Evolutionary conservation across 1,140 invertebrate genomes (phyloP).

Genomic region (Atta colombica): DNA sequence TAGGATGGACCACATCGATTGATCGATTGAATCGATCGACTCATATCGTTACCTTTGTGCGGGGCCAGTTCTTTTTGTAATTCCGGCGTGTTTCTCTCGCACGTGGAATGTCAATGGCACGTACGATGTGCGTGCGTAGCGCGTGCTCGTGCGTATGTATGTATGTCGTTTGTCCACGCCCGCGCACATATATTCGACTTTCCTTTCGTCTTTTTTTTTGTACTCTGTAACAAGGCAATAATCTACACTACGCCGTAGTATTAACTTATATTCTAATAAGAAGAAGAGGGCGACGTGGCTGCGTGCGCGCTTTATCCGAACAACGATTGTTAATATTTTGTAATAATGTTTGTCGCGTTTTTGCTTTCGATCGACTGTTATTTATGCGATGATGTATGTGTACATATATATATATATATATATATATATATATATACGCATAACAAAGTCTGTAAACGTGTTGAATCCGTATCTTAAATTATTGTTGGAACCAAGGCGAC

Average conservation of each 20-base stretch:
- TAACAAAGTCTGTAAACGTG: conserved; percentile 51
- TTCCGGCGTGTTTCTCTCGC: conserved; percentile 14
- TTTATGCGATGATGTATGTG: conserved; percentile 44
- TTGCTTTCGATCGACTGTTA: conserved; percentile 51
- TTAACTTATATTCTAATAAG: conserved; percentile 51
- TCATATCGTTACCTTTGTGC: conserved; percentile 62
- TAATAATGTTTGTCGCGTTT: conserved; percentile 41
- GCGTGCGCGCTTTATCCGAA: neutral
- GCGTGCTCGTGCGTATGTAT: neutral
- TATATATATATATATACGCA: conserved; percentile 18
- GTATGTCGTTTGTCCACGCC: neutral
- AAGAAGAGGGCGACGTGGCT: neutral
- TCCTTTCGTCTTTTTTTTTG: conserved; percentile 29
- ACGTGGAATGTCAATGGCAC: conserved; percentile 1
- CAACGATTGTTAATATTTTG: conserved; percentile 62
- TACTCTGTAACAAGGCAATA: conserved; percentile 61
- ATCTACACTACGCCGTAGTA: conserved; percentile 27
- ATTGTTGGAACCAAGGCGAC: conserved; percentile 43
- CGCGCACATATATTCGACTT: conserved; percentile 10
- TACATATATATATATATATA: conserved; percentile 46
- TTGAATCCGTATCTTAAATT: conserved; percentile 56
- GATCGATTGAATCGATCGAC: conserved; percentile 3
- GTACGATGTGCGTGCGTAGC: neutral
- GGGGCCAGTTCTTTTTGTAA: conserved; percentile 49
- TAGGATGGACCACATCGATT: conserved; percentile 50